Evolutionary conservation across 2,797 vertebrate species (phyloP).

Genomic region (Phoxinus dragarum): DNA sequence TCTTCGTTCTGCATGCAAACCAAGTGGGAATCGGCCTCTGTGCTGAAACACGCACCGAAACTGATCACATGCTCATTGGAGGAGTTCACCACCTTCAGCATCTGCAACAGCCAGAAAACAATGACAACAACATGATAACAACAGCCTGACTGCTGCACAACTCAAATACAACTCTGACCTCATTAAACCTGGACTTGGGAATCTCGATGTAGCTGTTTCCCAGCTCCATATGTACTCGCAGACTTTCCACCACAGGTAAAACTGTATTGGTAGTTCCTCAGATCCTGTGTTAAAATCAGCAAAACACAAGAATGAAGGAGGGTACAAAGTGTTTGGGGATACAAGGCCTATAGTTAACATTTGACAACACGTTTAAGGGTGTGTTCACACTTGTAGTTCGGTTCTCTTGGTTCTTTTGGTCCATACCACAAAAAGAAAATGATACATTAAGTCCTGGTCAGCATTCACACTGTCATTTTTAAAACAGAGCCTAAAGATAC

Average conservation of each 20-base stretch:
- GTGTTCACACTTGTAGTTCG: background rate
- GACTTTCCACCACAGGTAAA: slow-evolving; percentile 88
- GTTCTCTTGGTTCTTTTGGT: background rate
- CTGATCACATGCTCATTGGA: slow-evolving; percentile 95
- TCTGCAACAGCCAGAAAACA: slow-evolving; percentile 69
- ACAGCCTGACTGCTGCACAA: background rate
- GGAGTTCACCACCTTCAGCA: slow-evolving; percentile 88
- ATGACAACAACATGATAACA: background rate
- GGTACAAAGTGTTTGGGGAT: background rate
- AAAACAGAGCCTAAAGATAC: background rate
- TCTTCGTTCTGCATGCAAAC: slow-evolving; percentile 91
- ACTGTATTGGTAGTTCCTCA: slow-evolving; percentile 94
- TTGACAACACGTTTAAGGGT: background rate
- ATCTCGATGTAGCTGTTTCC: slow-evolving; percentile 94
- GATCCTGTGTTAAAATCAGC: slow-evolving; percentile 79
- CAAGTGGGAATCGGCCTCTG: slow-evolving; percentile 91
- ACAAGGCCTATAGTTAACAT: background rate
- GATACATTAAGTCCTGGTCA: background rate
- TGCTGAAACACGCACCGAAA: slow-evolving; percentile 89
- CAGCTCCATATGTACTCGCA: slow-evolving; percentile 95
- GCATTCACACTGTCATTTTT: background rate
- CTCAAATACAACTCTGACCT: slow-evolving; percentile 76
- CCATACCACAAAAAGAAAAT: background rate
- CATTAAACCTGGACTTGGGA: slow-evolving; percentile 85
- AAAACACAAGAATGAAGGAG: slow-evolving; percentile 4